These are phyloP conservation scores for Athene cunicularia DNA, from an alignment of 2,113 vertebrate genomes.

Conservation along the genomic window DNA sequence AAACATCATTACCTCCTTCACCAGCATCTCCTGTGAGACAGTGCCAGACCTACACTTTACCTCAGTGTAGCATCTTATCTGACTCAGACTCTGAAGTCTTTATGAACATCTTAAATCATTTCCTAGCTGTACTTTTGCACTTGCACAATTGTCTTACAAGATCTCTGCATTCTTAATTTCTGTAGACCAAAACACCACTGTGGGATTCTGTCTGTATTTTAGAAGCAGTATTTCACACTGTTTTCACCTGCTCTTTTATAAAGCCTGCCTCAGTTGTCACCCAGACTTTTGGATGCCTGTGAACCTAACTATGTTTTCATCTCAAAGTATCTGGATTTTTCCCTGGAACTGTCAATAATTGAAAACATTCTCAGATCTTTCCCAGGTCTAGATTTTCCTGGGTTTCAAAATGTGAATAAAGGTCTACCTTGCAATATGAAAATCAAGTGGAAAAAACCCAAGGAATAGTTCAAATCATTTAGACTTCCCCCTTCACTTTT, in stretches of 20 bases:
- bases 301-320: not conserved
- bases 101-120: not conserved
- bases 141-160: not conserved
- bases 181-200: not conserved
- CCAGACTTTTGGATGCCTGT: not conserved
- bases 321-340: not conserved
- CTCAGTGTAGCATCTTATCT: not conserved
- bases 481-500: fast-evolving
- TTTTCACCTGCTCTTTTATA: not conserved
- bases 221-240: not conserved
- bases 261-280: not conserved
- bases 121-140: not conserved
- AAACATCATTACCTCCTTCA: not conserved
- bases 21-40: not conserved
- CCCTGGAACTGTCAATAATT: not conserved
- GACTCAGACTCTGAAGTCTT: not conserved
- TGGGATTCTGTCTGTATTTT: not conserved
- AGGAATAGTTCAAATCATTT: not conserved
- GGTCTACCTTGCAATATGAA: not conserved
- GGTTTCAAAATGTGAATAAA: not conserved
- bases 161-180: not conserved
- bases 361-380: not conserved
- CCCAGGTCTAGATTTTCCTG: not conserved
- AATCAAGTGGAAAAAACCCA: not conserved
- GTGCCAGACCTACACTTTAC: not conserved